phyloP scores from a whole-genome alignment of 2,113 vertebrate species.

The Neomonachus schauinslandi region DNA sequence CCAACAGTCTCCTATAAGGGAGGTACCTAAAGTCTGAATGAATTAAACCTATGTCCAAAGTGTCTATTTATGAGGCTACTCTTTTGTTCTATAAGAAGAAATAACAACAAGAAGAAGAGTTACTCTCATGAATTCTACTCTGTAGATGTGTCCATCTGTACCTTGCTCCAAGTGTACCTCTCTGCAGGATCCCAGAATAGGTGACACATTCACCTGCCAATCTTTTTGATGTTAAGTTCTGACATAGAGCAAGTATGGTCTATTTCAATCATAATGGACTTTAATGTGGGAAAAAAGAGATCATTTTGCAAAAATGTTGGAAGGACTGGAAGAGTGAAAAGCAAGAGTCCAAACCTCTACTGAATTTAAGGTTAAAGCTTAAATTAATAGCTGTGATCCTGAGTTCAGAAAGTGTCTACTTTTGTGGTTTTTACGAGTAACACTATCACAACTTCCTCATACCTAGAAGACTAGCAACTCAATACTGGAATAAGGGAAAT shows the following conservation, averaged over 20 bases:
- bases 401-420: neutral
- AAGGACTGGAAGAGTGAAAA: neutral
- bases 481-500: neutral
- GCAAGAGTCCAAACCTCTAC: neutral
- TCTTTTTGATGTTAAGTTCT: neutral
- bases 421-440: neutral
- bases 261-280: neutral
- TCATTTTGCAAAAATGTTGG: neutral
- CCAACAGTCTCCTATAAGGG: neutral
- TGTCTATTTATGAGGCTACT: neutral
- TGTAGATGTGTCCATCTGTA: neutral
- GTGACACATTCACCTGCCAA: neutral
- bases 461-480: neutral
- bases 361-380: neutral
- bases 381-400: neutral
- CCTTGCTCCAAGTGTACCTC: neutral
- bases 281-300: neutral
- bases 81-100: neutral
- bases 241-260: neutral
- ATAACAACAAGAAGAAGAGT: neutral
- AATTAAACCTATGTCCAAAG: neutral
- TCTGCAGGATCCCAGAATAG: neutral
- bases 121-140: neutral
- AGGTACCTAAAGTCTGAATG: neutral
- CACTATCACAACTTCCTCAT: neutral